Evolutionary conservation across 2,888 invertebrate species (phyloP).

Genomic region (Candidula unifasciata): DNA sequence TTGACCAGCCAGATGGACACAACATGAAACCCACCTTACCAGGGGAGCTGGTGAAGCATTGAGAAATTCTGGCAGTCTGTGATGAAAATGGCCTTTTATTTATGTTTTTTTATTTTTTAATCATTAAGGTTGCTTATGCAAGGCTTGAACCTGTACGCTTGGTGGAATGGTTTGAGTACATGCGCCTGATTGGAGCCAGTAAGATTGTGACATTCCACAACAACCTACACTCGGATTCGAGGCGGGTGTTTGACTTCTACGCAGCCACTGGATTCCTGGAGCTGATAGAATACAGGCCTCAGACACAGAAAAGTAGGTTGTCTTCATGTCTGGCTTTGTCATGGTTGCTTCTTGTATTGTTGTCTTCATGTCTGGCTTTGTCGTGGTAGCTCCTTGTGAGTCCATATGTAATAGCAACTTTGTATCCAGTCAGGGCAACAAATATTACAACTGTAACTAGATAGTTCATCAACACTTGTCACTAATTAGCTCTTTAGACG

Average conservation of each 20-base stretch:
- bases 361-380: neutral
- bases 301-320: constrained; percentile 2
- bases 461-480: too few relatives aligned
- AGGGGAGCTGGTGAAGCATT: too few relatives aligned
- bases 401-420: too few relatives aligned
- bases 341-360: neutral
- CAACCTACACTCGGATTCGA: constrained; percentile 40
- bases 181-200: constrained; percentile 44
- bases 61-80: neutral
- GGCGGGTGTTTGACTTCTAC: constrained; percentile 42
- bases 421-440: too few relatives aligned
- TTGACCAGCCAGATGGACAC: too few relatives aligned
- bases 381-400: too few relatives aligned
- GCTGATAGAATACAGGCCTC: constrained; percentile 42
- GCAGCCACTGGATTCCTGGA: constrained; percentile 32
- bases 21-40: too few relatives aligned
- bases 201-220: constrained; percentile 47
- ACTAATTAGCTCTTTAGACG: too few relatives aligned
- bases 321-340: neutral
- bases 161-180: constrained; percentile 51
- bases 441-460: too few relatives aligned
- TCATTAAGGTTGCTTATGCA: constrained; percentile 45
- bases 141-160: constrained; percentile 35
- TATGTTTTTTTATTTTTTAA: neutral
- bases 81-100: neutral